Evolutionary conservation across 2,888 invertebrate genomes (phyloP).

Genomic region (Agrilus cyanescens): DNA sequence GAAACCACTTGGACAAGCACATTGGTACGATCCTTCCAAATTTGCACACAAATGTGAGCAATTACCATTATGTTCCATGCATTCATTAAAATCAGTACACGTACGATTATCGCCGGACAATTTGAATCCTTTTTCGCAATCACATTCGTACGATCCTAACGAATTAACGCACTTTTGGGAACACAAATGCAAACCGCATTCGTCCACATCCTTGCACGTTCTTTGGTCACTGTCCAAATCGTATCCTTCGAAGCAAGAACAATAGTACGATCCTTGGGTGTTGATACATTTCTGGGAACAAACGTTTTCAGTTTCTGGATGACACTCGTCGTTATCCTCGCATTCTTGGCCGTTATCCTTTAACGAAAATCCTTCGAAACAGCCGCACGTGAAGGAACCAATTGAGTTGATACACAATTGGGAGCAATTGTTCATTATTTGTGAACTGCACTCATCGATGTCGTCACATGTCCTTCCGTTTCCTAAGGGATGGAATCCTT

Average conservation of each 20-base stretch:
- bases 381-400: conserved; percentile 32
- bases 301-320: conserved; percentile 26
- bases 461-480: conserved; percentile 38
- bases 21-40: conserved; percentile 37
- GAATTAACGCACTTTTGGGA: conserved; percentile 25
- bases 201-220: conserved; percentile 21
- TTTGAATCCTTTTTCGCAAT: conserved; percentile 31
- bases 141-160: conserved; percentile 24
- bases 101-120: conserved; percentile 19
- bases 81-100: conserved; percentile 36
- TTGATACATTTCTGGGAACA: conserved; percentile 47
- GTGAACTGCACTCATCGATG: conserved; percentile 31
- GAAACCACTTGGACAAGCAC: conserved; percentile 30
- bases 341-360: conserved; percentile 35
- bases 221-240: conserved; percentile 23
- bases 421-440: conserved; percentile 26
- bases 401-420: conserved; percentile 23
- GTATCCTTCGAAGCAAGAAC: conserved; percentile 38
- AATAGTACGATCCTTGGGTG: conserved; percentile 37
- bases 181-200: conserved; percentile 30
- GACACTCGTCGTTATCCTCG: conserved; percentile 31
- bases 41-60: conserved; percentile 41
- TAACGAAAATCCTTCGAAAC: conserved; percentile 37
- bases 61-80: conserved; percentile 28
- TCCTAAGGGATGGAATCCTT: conserved; percentile 39